These are phyloP conservation scores for Ctenosaura bakeri DNA, from an alignment of 2,797 vertebrate species.

Conservation along the genomic window DNA sequence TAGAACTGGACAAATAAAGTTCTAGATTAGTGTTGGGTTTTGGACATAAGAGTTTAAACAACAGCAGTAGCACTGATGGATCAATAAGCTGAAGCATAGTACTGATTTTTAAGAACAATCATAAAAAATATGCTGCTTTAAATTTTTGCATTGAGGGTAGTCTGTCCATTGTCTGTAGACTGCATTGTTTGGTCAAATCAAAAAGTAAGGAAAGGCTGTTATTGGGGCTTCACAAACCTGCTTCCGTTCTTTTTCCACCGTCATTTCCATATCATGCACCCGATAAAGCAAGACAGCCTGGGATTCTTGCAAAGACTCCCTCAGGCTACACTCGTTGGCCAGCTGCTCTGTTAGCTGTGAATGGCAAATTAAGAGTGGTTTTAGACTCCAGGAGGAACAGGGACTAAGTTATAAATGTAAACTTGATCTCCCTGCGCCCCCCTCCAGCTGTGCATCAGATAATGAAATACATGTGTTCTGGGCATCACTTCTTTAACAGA, in stretches of 20 bases:
- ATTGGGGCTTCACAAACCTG: conserved; percentile 71
- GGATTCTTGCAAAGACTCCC: conserved; percentile 77
- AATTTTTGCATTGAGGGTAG: not conserved
- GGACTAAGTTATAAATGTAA: not conserved
- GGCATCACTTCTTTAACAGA: too few relatives aligned
- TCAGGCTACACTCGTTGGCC: conserved; percentile 73
- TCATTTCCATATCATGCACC: conserved; percentile 79
- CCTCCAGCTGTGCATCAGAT: not conserved
- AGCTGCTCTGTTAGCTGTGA: conserved; percentile 78
- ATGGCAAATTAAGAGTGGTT: not conserved
- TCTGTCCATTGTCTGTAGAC: not conserved
- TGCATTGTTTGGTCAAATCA: not conserved
- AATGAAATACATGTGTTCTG: too few relatives aligned
- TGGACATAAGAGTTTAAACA: too few relatives aligned
- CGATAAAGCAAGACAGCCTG: conserved; percentile 75
- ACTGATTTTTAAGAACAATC: not conserved
- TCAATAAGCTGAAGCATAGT: not conserved
- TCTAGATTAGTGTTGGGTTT: too few relatives aligned
- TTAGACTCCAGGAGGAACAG: not conserved
- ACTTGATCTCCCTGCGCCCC: not conserved
- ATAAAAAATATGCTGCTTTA: not conserved
- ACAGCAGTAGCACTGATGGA: too few relatives aligned
- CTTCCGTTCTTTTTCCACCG: conserved; percentile 76
- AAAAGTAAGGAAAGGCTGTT: not conserved
- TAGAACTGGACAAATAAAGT: not conserved